Conservation (phyloP, 1,140 invertebrate genomes). For the Pseudomyrmex flavicornis region DNA sequence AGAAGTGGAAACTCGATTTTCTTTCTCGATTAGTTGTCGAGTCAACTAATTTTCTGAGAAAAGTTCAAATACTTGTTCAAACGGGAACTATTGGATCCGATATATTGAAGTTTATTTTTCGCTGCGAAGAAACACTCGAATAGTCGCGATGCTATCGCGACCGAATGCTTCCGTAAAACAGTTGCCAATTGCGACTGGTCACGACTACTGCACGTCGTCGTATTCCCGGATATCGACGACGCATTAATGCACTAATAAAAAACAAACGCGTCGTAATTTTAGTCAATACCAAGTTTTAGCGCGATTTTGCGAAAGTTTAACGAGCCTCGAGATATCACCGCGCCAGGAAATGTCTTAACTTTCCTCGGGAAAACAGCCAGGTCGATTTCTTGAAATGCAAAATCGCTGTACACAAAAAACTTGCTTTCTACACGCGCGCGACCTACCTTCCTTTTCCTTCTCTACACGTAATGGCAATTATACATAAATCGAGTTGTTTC, state of each 20-base stretch:
- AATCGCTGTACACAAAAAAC: no score
- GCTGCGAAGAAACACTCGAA: neutral
- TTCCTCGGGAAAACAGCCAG: conserved; percentile 4
- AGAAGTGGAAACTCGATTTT: neutral
- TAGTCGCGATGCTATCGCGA: no score
- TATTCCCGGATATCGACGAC: no score
- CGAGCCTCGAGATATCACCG: neutral
- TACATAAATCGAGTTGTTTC: neutral
- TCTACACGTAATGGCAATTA: conserved; percentile 8
- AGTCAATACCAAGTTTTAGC: neutral
- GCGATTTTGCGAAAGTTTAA: conserved; percentile 31
- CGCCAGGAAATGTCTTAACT: neutral
- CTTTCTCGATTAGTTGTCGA: conserved; percentile 8
- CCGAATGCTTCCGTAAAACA: no score
- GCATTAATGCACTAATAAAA: neutral
- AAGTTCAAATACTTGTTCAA: conserved; percentile 3
- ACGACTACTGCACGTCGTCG: neutral
- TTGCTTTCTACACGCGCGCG: no score
- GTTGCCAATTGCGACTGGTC: neutral
- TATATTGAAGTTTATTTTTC: neutral
- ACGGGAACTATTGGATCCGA: neutral
- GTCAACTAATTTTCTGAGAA: neutral
- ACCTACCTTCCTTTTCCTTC: no score
- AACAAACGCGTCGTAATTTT: neutral
- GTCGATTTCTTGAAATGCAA: conserved; percentile 16